Evolutionary conservation across 2,797 vertebrate genomes (phyloP), one percentile per base, ranked within the genome.

Genomic region (Hozukius guyotensis): DNA sequence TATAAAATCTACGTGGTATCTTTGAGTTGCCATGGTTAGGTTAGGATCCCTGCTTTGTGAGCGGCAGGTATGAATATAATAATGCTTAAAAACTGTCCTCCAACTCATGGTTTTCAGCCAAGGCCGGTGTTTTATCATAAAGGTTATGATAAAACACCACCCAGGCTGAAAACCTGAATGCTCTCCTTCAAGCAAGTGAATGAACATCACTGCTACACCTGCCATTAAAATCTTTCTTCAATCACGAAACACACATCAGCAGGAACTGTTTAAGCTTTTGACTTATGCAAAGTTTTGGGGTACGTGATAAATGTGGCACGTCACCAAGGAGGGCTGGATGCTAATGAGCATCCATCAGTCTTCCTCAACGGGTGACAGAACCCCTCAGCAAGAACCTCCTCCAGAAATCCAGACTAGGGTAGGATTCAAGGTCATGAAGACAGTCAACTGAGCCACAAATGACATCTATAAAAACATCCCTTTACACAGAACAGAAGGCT

Each of bases 391-490:
- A 46, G n/a, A 49, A 38, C 20, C 29, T 68, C 55, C 24, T 32
- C 20, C 25, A 62, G 10, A 69, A 68, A 76, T 49, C 32, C 20
- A 59, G 11, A 75, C 60, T 13, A n/a, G 13, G 68, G 11, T 10
- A 5, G 34, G 31, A 70, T 82, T 82, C 32, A 87, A 82, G 69
- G 73, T 81, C 36, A 78, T 16, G 38, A 42, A 80, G 49, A 84
- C 2, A 60, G 31, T 31, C 38, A 53, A 32, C 55, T 2, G 36
- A 76, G 72, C 14, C 52, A 78, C 25, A 32, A 38, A 46, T 49
- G 4, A 75, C 59, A 70, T 83, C 64, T 46, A 42, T 34, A 36
- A 59, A 75, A 82, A 65, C 32, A 65, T 38, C 24, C 12, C 12
- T 64, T 61, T 68, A 49, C 36, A 16, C 6, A 25, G 16, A 87